phyloP scores from a whole-genome alignment of 2,888 invertebrate genomes.

The Myathropa florea region DNA sequence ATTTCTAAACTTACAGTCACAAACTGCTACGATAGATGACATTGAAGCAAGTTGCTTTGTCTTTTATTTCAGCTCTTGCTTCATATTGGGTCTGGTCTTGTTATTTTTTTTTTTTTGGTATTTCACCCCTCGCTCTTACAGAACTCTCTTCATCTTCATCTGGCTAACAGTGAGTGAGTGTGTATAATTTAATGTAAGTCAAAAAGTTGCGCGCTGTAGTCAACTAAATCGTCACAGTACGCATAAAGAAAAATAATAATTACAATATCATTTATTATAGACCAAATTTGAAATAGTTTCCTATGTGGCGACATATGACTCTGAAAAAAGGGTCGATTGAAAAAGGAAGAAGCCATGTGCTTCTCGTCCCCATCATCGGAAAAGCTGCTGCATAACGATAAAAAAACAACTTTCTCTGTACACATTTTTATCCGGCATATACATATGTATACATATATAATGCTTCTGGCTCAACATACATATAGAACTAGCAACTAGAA shows the following conservation, averaged over 20 bases:
- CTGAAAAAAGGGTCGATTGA: slow-evolving; percentile 39
- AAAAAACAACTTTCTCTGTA: slow-evolving; percentile 46
- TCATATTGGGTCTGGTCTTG: background rate
- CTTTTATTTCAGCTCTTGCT: slow-evolving; percentile 16
- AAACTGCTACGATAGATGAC: slow-evolving; percentile 53
- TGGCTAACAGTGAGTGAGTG: background rate
- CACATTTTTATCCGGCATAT: slow-evolving; percentile 27
- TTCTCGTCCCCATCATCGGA: slow-evolving; percentile 36
- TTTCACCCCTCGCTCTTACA: slow-evolving; percentile 6
- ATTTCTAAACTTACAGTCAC: slow-evolving; percentile 50
- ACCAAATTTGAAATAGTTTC: slow-evolving; percentile 11
- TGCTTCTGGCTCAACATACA: slow-evolving; percentile 7
- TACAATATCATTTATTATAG: slow-evolving; percentile 20
- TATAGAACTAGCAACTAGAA: slow-evolving; percentile 36
- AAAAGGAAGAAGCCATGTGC: slow-evolving; percentile 54
- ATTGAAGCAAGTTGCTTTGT: slow-evolving; percentile 49
- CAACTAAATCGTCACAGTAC: background rate
- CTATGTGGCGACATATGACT: slow-evolving; percentile 50
- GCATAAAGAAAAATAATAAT: background rate
- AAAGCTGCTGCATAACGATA: slow-evolving; percentile 41
- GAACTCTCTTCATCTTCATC: background rate
- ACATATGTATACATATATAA: background rate
- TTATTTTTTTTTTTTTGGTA: slow-evolving; percentile 6
- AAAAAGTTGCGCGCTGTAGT: slow-evolving; percentile 30
- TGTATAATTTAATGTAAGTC: slow-evolving; percentile 28